Evolutionary conservation across 2,797 vertebrate species (phyloP).

Genomic region (Epinephelus malabaricus): DNA sequence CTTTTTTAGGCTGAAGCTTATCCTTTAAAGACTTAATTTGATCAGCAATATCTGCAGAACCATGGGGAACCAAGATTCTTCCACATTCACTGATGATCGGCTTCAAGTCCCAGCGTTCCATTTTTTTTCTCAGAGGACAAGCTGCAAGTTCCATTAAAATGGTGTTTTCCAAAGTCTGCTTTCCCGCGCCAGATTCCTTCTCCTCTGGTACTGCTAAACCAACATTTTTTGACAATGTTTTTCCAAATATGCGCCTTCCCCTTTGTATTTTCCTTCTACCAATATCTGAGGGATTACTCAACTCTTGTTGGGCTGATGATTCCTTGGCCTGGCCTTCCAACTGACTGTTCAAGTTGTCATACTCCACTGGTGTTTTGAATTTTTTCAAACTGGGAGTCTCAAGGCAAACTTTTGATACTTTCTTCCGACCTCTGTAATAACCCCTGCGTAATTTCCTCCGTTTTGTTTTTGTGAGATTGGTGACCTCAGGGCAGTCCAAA

Average conservation of each 20-base stretch:
- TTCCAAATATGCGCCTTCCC: slow-evolving; percentile 50
- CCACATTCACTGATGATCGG: slow-evolving; percentile 85
- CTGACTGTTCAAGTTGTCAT: slow-evolving; percentile 12
- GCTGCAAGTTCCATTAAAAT: slow-evolving; percentile 46
- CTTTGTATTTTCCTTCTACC: slow-evolving; percentile 56
- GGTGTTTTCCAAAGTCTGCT: slow-evolving; percentile 11
- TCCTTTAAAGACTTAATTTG: slow-evolving; percentile 60
- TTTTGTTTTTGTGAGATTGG: slow-evolving; percentile 42
- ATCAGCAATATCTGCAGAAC: slow-evolving; percentile 63
- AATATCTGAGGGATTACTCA: slow-evolving; percentile 30
- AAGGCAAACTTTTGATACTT: slow-evolving; percentile 29
- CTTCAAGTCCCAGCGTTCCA: slow-evolving; percentile 82
- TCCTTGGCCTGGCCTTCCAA: slow-evolving; percentile 25
- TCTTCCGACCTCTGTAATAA: slow-evolving; percentile 17
- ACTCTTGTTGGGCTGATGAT: slow-evolving; percentile 6
- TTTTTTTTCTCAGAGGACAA: slow-evolving; percentile 78
- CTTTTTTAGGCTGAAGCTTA: slow-evolving; percentile 18
- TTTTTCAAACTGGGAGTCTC: slow-evolving; percentile 37
- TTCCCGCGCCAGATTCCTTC: slow-evolving; percentile 4
- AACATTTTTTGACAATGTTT: slow-evolving; percentile 28
- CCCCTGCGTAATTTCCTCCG: slow-evolving; percentile 29
- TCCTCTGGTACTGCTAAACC: slow-evolving; percentile 14
- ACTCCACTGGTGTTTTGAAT: slow-evolving; percentile 31
- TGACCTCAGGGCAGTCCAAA: slow-evolving; percentile 34
- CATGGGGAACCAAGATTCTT: slow-evolving; percentile 84